A percentile compares a stretch with the other conserved stretches of the same genome.
These are phyloP conservation scores for Holotrichia oblita DNA, from an alignment of 1,140 invertebrate genomes.

Conservation along the genomic window DNA sequence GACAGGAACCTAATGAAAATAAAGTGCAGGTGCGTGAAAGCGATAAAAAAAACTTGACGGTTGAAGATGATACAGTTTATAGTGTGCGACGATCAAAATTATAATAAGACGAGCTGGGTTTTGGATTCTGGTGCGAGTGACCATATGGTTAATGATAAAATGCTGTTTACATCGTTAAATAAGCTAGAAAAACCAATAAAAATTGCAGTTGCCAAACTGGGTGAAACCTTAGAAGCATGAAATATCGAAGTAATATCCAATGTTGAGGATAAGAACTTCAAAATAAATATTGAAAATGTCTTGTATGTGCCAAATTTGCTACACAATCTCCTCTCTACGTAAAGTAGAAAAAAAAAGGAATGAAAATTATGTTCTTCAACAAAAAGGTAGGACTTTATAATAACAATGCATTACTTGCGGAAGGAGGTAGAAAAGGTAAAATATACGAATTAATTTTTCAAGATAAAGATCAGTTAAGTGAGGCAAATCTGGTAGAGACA, in stretches of 20 bases:
- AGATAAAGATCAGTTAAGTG: neutral
- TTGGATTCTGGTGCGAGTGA: too few species aligned
- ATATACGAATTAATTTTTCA: neutral
- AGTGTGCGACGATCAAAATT: too few species aligned
- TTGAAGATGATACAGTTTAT: too few species aligned
- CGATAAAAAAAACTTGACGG: too few species aligned
- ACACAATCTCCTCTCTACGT: neutral
- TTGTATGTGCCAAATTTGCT: neutral
- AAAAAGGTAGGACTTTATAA: neutral
- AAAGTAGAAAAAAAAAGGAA: neutral
- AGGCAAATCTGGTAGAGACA: neutral
- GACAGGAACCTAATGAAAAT: too few species aligned
- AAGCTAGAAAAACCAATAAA: neutral
- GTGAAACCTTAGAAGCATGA: neutral
- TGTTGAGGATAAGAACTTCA: neutral
- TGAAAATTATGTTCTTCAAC: neutral
- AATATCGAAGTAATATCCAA: neutral
- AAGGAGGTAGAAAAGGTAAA: neutral
- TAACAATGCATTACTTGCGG: neutral
- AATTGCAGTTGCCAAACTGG: neutral
- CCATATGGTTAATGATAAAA: too few species aligned
- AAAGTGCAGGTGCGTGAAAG: too few species aligned
- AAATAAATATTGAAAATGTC: neutral
- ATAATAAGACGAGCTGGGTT: too few species aligned
- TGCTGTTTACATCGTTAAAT: too few species aligned